Evolutionary conservation across 1,140 invertebrate genomes (phyloP).

Genomic region (Eupeodes corollae): DNA sequence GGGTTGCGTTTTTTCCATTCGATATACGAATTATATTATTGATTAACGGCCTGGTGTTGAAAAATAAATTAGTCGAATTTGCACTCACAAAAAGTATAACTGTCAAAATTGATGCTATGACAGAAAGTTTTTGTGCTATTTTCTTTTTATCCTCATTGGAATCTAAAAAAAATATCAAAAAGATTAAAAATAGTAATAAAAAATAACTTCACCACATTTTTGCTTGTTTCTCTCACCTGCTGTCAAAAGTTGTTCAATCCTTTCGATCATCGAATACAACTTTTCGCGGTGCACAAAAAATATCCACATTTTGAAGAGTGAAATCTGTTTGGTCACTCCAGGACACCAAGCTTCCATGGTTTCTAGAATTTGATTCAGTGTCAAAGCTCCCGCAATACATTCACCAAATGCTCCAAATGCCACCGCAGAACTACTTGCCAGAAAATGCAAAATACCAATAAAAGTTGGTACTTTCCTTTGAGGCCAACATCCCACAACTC

Average conservation of each 20-base stretch:
- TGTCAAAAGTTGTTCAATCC: constrained; percentile 13
- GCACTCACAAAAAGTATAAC: constrained; percentile 2
- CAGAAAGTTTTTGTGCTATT: constrained; percentile 6
- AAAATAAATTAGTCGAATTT: constrained; percentile 3
- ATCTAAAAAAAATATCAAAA: neutral
- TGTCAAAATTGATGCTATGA: constrained; percentile 1
- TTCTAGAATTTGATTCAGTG: constrained; percentile 20
- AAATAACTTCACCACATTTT: neutral
- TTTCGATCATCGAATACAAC: constrained; percentile 15
- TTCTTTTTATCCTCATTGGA: neutral
- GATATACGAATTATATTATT: neutral
- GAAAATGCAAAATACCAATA: constrained; percentile 10
- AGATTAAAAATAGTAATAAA: neutral
- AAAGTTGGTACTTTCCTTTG: constrained; percentile 8
- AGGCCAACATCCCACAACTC: constrained; percentile 27
- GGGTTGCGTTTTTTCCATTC: too few relatives aligned
- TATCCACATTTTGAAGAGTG: constrained; percentile 20
- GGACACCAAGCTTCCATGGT: constrained; percentile 32
- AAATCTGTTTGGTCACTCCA: constrained; percentile 27
- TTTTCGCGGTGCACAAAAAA: constrained; percentile 19
- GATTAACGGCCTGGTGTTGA: constrained; percentile 3
- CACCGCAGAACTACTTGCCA: constrained; percentile 19
- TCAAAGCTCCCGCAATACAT: constrained; percentile 18
- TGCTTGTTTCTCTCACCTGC: constrained; percentile 1
- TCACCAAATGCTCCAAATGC: constrained; percentile 23